Conservation (phyloP, 2,113 vertebrate species). For the Corythaeola cristata region DNA sequence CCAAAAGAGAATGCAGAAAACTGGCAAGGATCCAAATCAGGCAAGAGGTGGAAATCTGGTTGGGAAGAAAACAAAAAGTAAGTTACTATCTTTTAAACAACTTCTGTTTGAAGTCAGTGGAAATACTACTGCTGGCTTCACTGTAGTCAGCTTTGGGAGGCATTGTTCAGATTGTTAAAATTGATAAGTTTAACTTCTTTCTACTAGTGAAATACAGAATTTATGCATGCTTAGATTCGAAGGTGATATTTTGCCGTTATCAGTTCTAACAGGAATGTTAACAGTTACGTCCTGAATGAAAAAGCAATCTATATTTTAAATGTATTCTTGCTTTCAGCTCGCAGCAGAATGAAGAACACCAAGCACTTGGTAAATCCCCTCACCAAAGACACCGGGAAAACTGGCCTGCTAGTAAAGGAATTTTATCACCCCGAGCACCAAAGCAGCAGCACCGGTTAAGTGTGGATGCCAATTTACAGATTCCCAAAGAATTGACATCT, state of each 20-base stretch:
- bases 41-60: conserved; percentile 92
- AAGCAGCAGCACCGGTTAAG: conserved; percentile 93
- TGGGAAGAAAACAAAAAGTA: conserved; percentile 98
- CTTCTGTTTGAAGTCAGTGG: not conserved
- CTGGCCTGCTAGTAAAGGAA: conserved; percentile 81
- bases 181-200: not conserved
- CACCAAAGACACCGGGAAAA: conserved; percentile 85
- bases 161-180: not conserved
- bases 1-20: conserved; percentile 85
- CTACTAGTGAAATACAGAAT: not conserved
- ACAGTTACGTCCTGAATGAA: not conserved
- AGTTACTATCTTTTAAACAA: conserved; percentile 51
- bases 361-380: conserved; percentile 77
- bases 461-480: conserved; percentile 96
- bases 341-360: conserved; percentile 83
- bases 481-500: conserved; percentile 90
- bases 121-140: not conserved
- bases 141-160: not conserved
- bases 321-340: conserved; percentile 71
- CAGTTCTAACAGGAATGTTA: not conserved
- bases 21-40: conserved; percentile 80
- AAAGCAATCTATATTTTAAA: not conserved
- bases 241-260: not conserved
- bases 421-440: conserved; percentile 81
- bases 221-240: not conserved